Evolutionary conservation across 2,888 invertebrate species (phyloP), one percentile per base, ranked within the genome.

Genomic region (Papilio elwesi): DNA sequence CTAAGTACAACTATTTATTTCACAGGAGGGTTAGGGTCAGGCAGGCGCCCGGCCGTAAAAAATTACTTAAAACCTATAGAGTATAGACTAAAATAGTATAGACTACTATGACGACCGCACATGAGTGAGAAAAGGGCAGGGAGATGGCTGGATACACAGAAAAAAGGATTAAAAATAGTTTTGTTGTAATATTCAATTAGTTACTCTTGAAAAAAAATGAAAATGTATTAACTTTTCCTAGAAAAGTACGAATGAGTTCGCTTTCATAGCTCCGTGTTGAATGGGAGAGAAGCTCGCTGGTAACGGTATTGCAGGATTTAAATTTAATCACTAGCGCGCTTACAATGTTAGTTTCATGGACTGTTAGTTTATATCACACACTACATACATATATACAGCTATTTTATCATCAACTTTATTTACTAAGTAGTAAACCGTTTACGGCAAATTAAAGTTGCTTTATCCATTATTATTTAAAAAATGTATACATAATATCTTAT

Each of bases 261-360:
- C 38, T 59, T 59, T 59, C 9, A 38, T 59, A 38, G 38, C 1
- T 59, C 13, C 59, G 13, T 59, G 38, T 38, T 57, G 53, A 55
- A 38, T 59, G 38, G 38, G 13, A 38, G 36, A n/a, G 36, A 59
- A 38, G 16, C 55, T 26, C 16, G 67, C 74, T 71, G 59, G 75
- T 73, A 76, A 76, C 76, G 72, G 70, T 76, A 76, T 75, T 68
- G 55, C 69, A 68, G 71, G 74, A 76, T 79, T 75, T 76, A 74
- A 77, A 76, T 77, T 79, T 77, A 78, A 77, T 75, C 74, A 78
- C 71, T 74, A 74, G 38, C 66, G 66, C 71, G 55, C 53, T 66
- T 67, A 73, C 71, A 66, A 63, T 74, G 75, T 74, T 69, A 65
- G 59, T 59, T 59, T 59, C 59, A 59, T n/a, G 59, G 38, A 38